These are phyloP conservation scores for Carassius auratus DNA, from an alignment of 2,113 vertebrate species.

Conservation along the genomic window DNA sequence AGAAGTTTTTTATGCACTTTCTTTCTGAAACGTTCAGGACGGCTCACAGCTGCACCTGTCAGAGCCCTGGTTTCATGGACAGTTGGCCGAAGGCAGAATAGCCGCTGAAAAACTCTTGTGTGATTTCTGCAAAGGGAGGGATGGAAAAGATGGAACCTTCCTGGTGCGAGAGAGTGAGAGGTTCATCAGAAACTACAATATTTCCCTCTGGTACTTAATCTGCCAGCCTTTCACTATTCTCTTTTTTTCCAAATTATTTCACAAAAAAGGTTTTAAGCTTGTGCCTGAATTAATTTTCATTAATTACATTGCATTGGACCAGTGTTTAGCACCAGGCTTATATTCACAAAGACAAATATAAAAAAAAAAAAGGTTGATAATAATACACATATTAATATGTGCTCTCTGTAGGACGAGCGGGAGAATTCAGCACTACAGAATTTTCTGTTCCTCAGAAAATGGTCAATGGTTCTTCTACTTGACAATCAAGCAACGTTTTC, in stretches of 20 bases:
- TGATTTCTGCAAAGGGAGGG: constrained; percentile 85
- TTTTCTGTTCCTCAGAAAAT: constrained; percentile 81
- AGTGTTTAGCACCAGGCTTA: neutral
- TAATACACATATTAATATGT: neutral
- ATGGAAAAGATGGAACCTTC: constrained; percentile 89
- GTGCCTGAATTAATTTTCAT: no score
- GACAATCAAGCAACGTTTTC: constrained; percentile 86
- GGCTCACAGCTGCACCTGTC: constrained; percentile 79
- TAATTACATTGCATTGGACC: neutral
- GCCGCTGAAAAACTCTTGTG: constrained; percentile 87
- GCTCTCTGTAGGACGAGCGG: constrained; percentile 80
- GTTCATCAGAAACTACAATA: constrained; percentile 80
- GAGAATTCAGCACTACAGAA: constrained; percentile 91
- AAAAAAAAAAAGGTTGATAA: neutral
- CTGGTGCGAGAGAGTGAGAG: constrained; percentile 88
- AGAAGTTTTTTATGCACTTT: neutral
- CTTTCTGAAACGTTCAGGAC: neutral
- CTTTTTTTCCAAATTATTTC: no score
- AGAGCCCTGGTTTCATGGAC: constrained; percentile 93
- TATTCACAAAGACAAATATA: neutral
- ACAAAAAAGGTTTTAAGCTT: no score
- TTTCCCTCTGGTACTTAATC: constrained; percentile 93
- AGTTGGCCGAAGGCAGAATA: constrained; percentile 80
- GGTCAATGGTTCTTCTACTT: constrained; percentile 81
- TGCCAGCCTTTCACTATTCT: neutral